phyloP scores from a whole-genome alignment of 2,113 vertebrate species.

The Acrocephalus arundinaceus region DNA sequence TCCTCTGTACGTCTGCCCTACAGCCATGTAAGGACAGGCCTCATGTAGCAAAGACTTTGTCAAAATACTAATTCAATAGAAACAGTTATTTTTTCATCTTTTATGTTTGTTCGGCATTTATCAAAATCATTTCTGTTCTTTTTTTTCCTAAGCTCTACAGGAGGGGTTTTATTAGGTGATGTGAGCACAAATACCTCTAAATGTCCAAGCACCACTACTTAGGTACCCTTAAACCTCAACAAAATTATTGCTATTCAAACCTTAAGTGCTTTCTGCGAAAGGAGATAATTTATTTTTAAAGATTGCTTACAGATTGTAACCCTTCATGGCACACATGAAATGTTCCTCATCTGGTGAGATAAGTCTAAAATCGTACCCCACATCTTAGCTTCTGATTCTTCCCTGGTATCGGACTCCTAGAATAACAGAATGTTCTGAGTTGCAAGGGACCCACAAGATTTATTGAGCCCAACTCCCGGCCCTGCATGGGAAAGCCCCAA shows the following conservation, averaged over 20 bases:
- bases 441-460: background rate
- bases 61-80: background rate
- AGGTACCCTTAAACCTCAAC: background rate
- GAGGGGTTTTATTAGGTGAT: background rate
- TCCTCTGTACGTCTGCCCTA: background rate
- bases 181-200: background rate
- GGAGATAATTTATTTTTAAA: background rate
- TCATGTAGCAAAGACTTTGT: background rate
- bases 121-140: background rate
- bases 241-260: background rate
- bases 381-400: background rate
- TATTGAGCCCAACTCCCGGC: background rate
- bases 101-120: background rate
- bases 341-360: background rate
- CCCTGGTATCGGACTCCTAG: fast-evolving
- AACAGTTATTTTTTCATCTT: background rate
- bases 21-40: background rate
- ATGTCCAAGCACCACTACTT: background rate
- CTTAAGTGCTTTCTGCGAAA: background rate
- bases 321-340: fast-evolving
- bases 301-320: background rate
- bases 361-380: background rate
- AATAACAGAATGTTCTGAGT: background rate
- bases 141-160: background rate
- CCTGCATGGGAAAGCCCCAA: background rate